These are phyloP conservation scores for Chascanopsetta lugubris DNA, from an alignment of 2,113 vertebrate genomes.

Conservation along the genomic window DNA sequence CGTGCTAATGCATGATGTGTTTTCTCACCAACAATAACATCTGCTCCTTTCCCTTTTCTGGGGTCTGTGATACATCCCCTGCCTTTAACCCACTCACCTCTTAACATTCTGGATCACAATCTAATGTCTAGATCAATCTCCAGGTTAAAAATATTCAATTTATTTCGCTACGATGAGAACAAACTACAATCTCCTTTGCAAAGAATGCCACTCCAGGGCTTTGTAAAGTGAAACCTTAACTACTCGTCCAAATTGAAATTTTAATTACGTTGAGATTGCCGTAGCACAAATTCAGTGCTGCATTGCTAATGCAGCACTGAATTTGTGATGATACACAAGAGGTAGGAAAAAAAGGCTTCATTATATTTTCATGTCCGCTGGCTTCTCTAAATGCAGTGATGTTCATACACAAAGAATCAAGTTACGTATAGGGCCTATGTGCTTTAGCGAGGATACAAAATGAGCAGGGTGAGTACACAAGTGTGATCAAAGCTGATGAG, in stretches of 20 bases:
- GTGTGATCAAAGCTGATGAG: conserved; percentile 28
- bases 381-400: conserved; percentile 51
- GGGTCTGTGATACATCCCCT: conserved; percentile 30
- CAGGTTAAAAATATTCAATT: conserved; percentile 14
- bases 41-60: conserved; percentile 1
- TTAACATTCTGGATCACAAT: conserved; percentile 32
- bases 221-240: conserved; percentile 45
- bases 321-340: conserved; percentile 69
- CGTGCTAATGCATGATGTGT: neutral
- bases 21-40: conserved; percentile 40
- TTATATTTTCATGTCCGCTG: conserved; percentile 68
- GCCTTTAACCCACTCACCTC: conserved; percentile 52
- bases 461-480: conserved; percentile 61
- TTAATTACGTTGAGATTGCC: conserved; percentile 71
- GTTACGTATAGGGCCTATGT: conserved; percentile 32
- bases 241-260: conserved; percentile 64
- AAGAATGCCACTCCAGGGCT: conserved; percentile 43
- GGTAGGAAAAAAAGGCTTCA: conserved; percentile 39
- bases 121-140: conserved; percentile 16
- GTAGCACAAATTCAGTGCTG: conserved; percentile 50
- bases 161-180: conserved; percentile 13
- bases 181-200: conserved; percentile 22
- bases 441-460: conserved; percentile 39
- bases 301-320: conserved; percentile 72
- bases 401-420: conserved; percentile 21